Percentiles rank a stretch among this genome's conserved stretches.
Evolutionary conservation across 1,140 invertebrate species (phyloP).

Genomic region (Heliconius nattereri): DNA sequence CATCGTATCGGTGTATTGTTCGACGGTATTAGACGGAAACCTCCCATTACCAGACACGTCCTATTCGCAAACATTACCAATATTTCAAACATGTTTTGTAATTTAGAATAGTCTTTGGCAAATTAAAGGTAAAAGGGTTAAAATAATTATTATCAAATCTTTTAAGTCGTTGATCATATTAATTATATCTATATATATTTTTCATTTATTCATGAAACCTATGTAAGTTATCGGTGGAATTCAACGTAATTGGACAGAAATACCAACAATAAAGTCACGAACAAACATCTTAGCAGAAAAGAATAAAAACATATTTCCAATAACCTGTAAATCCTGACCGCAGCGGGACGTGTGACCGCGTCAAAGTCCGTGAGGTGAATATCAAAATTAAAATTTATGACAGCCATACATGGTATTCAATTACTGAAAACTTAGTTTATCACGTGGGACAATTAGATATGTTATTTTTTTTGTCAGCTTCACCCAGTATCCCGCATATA

Average conservation of each 20-base stretch:
- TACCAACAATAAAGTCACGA: constrained; percentile 51
- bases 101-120: constrained; percentile 8
- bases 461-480: neutral
- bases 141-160: neutral
- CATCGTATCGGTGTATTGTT: constrained; percentile 53
- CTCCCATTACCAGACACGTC: constrained; percentile 52
- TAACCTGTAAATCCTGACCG: constrained; percentile 65
- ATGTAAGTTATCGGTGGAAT: constrained; percentile 18
- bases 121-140: neutral
- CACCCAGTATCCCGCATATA: no score
- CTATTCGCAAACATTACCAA: constrained; percentile 39
- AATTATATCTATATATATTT: neutral
- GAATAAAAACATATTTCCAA: constrained; percentile 69
- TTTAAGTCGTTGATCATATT: neutral
- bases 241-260: constrained; percentile 14
- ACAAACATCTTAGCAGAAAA: constrained; percentile 47
- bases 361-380: constrained; percentile 44
- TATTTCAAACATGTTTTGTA: constrained; percentile 30
- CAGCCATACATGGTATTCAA: constrained; percentile 7
- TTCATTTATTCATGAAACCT: neutral
- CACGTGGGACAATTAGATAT: neutral
- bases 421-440: constrained; percentile 3
- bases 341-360: constrained; percentile 48
- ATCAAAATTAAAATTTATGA: constrained; percentile 22
- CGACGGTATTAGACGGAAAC: constrained; percentile 51